These are phyloP conservation scores for Gasterosteus nipponicus DNA, from an alignment of 2,113 vertebrate genomes.

Conservation along the genomic window DNA sequence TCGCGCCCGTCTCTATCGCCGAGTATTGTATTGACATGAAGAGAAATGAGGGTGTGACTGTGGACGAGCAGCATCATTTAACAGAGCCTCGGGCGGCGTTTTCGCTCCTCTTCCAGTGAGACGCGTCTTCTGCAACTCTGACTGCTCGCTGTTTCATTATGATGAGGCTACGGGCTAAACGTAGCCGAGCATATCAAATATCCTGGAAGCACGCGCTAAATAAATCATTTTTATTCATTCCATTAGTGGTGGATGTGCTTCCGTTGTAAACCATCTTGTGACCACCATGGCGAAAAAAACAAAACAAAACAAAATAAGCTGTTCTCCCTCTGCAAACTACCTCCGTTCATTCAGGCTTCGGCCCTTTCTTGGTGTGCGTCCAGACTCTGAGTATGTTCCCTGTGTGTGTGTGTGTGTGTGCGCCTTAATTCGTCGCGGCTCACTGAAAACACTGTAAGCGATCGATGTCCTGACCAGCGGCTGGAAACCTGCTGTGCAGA, in stretches of 20 bases:
- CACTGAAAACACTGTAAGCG: constrained; percentile 34
- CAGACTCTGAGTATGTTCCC: constrained; percentile 22
- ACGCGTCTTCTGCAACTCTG: constrained; percentile 75
- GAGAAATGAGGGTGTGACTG: constrained; percentile 79
- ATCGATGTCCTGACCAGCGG: constrained; percentile 24
- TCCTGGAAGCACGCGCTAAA: constrained; percentile 81
- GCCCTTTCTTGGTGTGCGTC: constrained; percentile 27
- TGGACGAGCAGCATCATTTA: constrained; percentile 80
- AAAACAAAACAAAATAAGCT: constrained; percentile 39
- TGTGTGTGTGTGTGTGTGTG: constrained; percentile 10
- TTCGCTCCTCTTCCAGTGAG: constrained; percentile 74
- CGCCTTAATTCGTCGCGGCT: constrained; percentile 44
- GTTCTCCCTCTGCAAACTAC: constrained; percentile 48
- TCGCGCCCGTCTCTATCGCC: constrained; percentile 49
- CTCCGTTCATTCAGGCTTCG: constrained; percentile 53
- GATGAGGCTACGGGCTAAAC: constrained; percentile 82
- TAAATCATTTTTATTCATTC: constrained; percentile 85
- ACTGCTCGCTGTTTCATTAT: constrained; percentile 84
- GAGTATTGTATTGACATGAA: constrained; percentile 76
- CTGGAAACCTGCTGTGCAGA: constrained; percentile 7
- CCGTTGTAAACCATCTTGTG: constrained; percentile 74
- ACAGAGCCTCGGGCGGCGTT: constrained; percentile 71
- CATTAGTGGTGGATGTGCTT: constrained; percentile 78
- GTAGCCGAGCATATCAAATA: constrained; percentile 85
- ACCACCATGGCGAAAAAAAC: constrained; percentile 65